Evolutionary conservation across 2,797 vertebrate species (phyloP).

Genomic region (Spinus pinus): DNA sequence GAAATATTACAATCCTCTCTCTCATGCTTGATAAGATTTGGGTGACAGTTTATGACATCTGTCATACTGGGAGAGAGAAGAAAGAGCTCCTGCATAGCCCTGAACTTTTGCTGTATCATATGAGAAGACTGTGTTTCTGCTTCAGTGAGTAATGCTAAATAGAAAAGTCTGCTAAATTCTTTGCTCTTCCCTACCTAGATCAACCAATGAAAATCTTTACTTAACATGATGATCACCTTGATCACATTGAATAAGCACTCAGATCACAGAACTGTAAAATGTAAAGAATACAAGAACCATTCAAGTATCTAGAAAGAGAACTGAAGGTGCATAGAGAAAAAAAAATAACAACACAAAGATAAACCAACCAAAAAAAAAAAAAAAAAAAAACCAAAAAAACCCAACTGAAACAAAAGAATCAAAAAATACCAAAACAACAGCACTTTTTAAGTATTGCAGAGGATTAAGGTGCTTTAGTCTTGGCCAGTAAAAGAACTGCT

Average conservation of each 20-base stretch:
- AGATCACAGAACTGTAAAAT: neutral
- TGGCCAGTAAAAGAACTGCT: neutral
- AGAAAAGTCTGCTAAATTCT: neutral
- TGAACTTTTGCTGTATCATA: neutral
- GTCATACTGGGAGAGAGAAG: neutral
- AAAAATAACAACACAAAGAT: too few relatives aligned
- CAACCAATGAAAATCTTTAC: neutral
- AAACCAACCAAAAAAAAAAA: neutral
- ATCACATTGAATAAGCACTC: neutral
- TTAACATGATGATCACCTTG: neutral
- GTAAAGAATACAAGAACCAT: neutral
- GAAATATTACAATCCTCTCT: neutral
- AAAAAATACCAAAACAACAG: fast-evolving
- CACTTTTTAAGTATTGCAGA: neutral
- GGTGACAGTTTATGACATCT: neutral
- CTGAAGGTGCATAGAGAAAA: neutral
- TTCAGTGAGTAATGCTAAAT: neutral
- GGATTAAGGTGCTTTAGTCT: neutral
- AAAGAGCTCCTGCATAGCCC: neutral
- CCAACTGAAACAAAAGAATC: neutral
- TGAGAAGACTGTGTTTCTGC: neutral
- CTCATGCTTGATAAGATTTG: neutral
- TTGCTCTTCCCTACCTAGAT: neutral
- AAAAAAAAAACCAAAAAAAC: too few relatives aligned
- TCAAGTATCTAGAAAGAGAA: neutral